Percentiles rank a stretch among this genome's conserved stretches.
phyloP scores from a whole-genome alignment of 1,140 invertebrate genomes.

The Zaprionus kolodkinae region DNA sequence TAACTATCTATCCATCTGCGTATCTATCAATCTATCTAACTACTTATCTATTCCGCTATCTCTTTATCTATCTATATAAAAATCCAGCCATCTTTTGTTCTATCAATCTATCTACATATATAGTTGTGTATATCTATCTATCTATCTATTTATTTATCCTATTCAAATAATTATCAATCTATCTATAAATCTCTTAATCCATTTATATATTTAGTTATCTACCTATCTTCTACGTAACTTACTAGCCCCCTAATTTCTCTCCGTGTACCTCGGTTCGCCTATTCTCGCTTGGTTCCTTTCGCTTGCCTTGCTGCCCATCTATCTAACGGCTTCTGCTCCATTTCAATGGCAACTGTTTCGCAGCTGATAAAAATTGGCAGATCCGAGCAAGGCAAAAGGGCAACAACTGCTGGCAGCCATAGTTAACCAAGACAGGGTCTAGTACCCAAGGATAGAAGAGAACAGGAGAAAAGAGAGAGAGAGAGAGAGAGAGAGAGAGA shows the following conservation, averaged over 20 bases:
- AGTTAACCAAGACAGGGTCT: conserved; percentile 1
- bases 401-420: background rate
- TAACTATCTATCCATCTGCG: too few relatives aligned
- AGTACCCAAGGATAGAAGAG: background rate
- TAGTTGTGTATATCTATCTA: background rate
- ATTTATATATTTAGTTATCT: background rate
- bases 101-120: background rate
- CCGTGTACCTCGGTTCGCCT: conserved; percentile 12
- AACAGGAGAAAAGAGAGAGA: background rate
- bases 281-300: conserved; percentile 25
- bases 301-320: conserved; percentile 56
- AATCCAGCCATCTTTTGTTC: background rate
- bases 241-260: background rate
- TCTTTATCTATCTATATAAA: background rate
- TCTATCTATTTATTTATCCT: background rate
- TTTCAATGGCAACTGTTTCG: conserved; percentile 81
- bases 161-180: background rate
- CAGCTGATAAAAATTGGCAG: conserved; percentile 81
- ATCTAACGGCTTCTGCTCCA: conserved; percentile 79
- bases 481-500: background rate
- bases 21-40: too few relatives aligned
- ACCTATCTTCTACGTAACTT: background rate
- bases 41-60: background rate
- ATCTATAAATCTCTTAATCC: background rate
- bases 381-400: conserved; percentile 36